Evolutionary conservation across 2,113 vertebrate genomes (phyloP).

Genomic region (Eonycteris spelaea): DNA sequence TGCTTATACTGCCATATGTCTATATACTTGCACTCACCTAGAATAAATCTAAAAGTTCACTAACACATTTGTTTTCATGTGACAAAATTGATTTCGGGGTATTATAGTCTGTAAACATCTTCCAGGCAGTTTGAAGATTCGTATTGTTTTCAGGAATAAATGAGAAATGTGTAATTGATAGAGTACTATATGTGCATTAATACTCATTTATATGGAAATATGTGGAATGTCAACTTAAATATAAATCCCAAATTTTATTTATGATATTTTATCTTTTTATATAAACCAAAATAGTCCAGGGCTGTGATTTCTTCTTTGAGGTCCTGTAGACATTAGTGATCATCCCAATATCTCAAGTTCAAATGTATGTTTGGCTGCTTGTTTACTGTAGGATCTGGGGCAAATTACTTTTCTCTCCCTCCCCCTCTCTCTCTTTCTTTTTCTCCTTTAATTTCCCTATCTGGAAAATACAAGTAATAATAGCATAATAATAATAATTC

Average conservation of each 20-base stretch:
- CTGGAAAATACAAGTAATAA: neutral
- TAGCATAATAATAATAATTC: neutral
- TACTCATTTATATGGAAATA: neutral
- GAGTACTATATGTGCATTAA: neutral
- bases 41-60: neutral
- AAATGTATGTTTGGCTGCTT: neutral
- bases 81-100: neutral
- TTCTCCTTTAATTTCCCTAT: neutral
- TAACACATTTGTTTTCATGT: neutral
- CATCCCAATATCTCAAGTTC: neutral
- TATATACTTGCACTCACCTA: neutral
- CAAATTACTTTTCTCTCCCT: neutral
- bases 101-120: neutral
- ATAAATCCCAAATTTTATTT: neutral
- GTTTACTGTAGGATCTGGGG: neutral
- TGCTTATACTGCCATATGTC: neutral
- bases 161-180: neutral
- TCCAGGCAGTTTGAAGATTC: neutral
- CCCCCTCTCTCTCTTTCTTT: neutral
- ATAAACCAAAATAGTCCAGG: neutral
- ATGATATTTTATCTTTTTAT: neutral
- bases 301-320: neutral
- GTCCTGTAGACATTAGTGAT: neutral
- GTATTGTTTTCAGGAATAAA: neutral
- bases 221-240: neutral